Evolutionary conservation across 2,888 invertebrate genomes (phyloP).

Genomic region (Andrena camellia): DNA sequence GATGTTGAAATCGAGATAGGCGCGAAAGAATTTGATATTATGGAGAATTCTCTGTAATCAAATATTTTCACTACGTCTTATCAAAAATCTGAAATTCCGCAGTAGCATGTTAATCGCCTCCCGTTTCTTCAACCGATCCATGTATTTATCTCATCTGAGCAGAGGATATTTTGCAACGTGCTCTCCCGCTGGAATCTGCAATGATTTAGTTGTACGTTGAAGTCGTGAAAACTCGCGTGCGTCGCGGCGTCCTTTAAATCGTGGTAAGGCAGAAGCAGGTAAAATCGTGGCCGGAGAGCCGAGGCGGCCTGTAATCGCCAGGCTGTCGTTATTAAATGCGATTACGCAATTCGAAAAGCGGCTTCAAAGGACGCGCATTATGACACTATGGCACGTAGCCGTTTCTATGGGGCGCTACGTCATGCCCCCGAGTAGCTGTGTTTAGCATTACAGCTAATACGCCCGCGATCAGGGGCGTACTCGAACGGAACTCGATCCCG

Average conservation of each 20-base stretch:
- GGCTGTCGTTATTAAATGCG: slow-evolving; percentile 78
- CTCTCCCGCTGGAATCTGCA: slow-evolving; percentile 33
- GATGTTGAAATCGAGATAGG: too few relatives aligned
- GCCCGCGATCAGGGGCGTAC: slow-evolving; percentile 66
- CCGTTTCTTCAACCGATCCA: background rate
- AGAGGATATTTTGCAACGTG: slow-evolving; percentile 28
- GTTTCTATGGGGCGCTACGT: slow-evolving; percentile 67
- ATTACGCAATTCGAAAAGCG: slow-evolving; percentile 79
- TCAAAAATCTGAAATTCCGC: too few relatives aligned
- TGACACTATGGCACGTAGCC: slow-evolving; percentile 73
- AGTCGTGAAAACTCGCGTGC: slow-evolving; percentile 41
- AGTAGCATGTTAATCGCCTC: too few relatives aligned
- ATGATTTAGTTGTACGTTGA: slow-evolving; percentile 54
- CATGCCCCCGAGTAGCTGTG: slow-evolving; percentile 61
- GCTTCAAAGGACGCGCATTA: slow-evolving; percentile 79
- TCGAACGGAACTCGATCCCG: slow-evolving; percentile 60
- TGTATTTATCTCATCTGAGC: background rate
- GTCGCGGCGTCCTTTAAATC: slow-evolving; percentile 52
- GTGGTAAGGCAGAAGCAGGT: slow-evolving; percentile 34
- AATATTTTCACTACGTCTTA: too few relatives aligned
- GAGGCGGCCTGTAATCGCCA: slow-evolving; percentile 56
- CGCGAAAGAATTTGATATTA: too few relatives aligned
- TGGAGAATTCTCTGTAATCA: too few relatives aligned
- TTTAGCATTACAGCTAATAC: slow-evolving; percentile 64
- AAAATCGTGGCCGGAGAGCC: slow-evolving; percentile 44